Base-by-base conservation (phyloP, 2,113 vertebrate species). In the Meles meles region DNA sequence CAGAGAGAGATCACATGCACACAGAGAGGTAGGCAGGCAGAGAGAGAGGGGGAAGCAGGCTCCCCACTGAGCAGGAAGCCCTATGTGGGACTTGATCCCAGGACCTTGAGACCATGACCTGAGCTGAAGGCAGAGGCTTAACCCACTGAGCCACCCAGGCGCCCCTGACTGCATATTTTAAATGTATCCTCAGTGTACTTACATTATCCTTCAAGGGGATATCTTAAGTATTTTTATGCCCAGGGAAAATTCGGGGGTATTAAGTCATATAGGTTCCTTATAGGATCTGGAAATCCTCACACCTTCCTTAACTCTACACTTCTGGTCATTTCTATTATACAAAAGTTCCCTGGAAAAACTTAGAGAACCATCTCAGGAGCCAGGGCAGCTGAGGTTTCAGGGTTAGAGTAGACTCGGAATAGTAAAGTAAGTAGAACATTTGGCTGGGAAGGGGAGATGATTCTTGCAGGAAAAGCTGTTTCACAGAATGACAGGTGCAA, bases 171-270 rank as follows among this genome's bases (percentile, higher is more conserved):
- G 63, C 39, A 2, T n/a, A 49, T 42, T 87, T 67, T 47, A 69
- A 92, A 37, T 72, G 17, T 1, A 49, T 69, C 37, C 4, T 82
- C 20, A 59, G 13, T 52, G 25, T 2, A 63, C 55, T 44, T 23
- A 80, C 20, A 74, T 17, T 65, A 39, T 14, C 13, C 5, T 4
- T 91, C 15, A 29, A 12, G 27, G 2, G 0, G 3, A 0, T 14
- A 20, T 34, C 5, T 18, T 44, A 55, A 34, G 57, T 79, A 4
- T 25, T 42, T 87, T 80, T 42, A 59, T 39, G 27, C 27, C 10
- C 18, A 92, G 18, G 39, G 5, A 81, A 88, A 49, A 13, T 81
- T 79, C 21, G 44, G 20, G 37, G 1, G 17, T 76, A 1, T 89
- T 74, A 57, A 79, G 39, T 34, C 25, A n/a, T 6, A 67, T 7